Conservation (phyloP, 2,888 invertebrate genomes). For the Ornithoptera alexandrae region DNA sequence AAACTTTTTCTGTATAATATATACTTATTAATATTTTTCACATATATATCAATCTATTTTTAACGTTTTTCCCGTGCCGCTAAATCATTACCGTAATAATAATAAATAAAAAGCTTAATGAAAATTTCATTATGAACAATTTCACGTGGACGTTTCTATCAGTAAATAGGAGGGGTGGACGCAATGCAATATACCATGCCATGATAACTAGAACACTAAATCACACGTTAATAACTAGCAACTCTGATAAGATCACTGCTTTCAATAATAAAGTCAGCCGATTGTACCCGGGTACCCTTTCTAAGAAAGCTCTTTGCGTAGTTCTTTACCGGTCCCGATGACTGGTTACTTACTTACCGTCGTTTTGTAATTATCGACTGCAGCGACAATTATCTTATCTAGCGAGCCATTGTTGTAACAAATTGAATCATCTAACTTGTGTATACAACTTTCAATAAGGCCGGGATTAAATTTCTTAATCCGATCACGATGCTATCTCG, state of each 20-base stretch:
- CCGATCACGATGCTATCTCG: conserved; percentile 26
- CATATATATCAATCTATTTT: too few relatives aligned
- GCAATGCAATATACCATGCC: conserved; percentile 46
- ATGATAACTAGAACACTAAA: conserved; percentile 58
- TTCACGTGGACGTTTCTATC: conserved; percentile 52
- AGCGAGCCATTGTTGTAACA: conserved; percentile 41
- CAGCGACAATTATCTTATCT: conserved; percentile 53
- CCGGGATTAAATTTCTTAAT: conserved; percentile 29
- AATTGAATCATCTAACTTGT: conserved; percentile 43
- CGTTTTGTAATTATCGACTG: conserved; percentile 62
- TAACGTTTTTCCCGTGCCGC: too few relatives aligned
- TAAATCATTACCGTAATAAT: conserved; percentile 31
- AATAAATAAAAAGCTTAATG: conserved; percentile 40
- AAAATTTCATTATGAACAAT: conserved; percentile 38
- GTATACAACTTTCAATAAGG: conserved; percentile 28
- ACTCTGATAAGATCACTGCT: conserved; percentile 69
- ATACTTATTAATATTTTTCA: too few relatives aligned
- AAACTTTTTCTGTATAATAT: too few relatives aligned
- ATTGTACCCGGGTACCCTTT: conserved; percentile 60
- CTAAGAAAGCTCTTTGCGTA: conserved; percentile 61
- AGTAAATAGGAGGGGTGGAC: conserved; percentile 65
- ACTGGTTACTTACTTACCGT: conserved; percentile 33
- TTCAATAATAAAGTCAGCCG: conserved; percentile 74
- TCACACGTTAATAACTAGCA: conserved; percentile 72
- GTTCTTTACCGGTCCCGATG: conserved; percentile 62